Percentiles rank a stretch among this genome's conserved stretches.
Evolutionary conservation across 2,888 invertebrate genomes (phyloP).

Genomic region (Taphrorychus bicolor): DNA sequence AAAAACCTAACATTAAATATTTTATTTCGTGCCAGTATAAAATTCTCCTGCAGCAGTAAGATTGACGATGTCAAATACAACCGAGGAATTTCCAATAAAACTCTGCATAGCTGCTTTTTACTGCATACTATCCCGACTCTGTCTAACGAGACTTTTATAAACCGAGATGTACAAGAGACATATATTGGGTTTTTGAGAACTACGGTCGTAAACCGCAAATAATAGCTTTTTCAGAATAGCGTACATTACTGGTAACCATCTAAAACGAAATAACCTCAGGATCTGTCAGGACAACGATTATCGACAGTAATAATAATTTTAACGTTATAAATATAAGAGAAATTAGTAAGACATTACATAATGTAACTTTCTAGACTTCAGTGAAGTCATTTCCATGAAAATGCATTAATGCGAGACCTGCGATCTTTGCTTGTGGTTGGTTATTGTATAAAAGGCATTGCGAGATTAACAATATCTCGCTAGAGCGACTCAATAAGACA

Average conservation of each 20-base stretch:
- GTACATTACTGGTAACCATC: conserved; percentile 9
- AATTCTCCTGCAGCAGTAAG: conserved; percentile 5
- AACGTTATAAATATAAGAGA: background rate
- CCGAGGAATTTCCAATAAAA: conserved; percentile 33
- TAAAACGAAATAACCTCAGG: conserved; percentile 1
- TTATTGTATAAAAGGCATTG: conserved; percentile 35
- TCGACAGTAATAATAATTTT: too few relatives aligned
- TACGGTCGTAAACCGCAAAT: conserved; percentile 34
- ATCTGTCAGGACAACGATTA: too few relatives aligned
- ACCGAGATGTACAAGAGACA: conserved; percentile 30
- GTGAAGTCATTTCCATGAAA: conserved; percentile 45
- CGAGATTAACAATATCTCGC: conserved; percentile 51
- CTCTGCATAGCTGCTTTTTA: conserved; percentile 28
- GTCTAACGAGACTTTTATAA: conserved; percentile 32
- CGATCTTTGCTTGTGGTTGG: conserved; percentile 41
- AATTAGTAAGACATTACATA: background rate
- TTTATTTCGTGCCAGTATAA: conserved; percentile 7
- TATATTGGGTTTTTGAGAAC: conserved; percentile 29
- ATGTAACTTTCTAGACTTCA: conserved; percentile 14
- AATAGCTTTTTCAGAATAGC: too few relatives aligned
- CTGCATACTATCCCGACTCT: conserved; percentile 26
- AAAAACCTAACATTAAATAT: conserved; percentile 7
- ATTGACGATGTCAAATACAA: conserved; percentile 26
- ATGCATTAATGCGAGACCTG: conserved; percentile 43
- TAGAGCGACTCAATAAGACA: conserved; percentile 46